phyloP scores from a whole-genome alignment of 1,140 invertebrate species.

The Zophobas atratus region DNA sequence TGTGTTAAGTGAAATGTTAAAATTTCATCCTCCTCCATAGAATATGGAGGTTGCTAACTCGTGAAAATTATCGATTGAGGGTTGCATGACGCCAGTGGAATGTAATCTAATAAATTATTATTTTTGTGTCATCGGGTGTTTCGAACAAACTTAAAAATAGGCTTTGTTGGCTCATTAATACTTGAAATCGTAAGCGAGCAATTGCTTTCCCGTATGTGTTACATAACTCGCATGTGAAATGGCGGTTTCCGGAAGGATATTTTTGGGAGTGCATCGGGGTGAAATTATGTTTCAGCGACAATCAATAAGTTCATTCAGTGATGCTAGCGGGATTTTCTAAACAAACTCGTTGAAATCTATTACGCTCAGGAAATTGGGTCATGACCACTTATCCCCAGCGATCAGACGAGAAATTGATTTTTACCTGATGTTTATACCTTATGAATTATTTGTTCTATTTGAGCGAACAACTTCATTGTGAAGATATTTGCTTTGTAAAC shows the following conservation, averaged over 20 bases:
- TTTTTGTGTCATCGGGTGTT: constrained; percentile 27
- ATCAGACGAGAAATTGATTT: constrained; percentile 37
- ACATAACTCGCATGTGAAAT: not conserved
- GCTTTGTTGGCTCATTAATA: constrained; percentile 17
- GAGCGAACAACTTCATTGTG: constrained; percentile 3
- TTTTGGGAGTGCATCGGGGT: not conserved
- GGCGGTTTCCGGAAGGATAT: not conserved
- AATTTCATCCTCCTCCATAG: constrained; percentile 3
- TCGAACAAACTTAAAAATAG: constrained; percentile 30
- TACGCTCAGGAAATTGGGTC: constrained; percentile 37
- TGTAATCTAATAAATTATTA: constrained; percentile 2
- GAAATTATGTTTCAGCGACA: not conserved
- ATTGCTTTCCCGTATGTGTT: not conserved
- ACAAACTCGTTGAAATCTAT: constrained; percentile 38
- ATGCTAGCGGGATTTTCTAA: constrained; percentile 29
- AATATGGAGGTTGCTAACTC: not conserved
- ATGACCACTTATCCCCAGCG: constrained; percentile 37
- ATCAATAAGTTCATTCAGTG: constrained; percentile 31
- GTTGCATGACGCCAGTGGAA: constrained; percentile 2
- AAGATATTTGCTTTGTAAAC: not conserved
- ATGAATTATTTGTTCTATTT: constrained; percentile 18
- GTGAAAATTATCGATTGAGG: constrained; percentile 25
- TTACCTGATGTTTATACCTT: constrained; percentile 28
- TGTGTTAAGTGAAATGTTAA: not conserved
- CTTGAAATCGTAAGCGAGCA: constrained; percentile 14